Conservation (phyloP, 2,797 vertebrate species). For the Phataginus tricuspis region DNA sequence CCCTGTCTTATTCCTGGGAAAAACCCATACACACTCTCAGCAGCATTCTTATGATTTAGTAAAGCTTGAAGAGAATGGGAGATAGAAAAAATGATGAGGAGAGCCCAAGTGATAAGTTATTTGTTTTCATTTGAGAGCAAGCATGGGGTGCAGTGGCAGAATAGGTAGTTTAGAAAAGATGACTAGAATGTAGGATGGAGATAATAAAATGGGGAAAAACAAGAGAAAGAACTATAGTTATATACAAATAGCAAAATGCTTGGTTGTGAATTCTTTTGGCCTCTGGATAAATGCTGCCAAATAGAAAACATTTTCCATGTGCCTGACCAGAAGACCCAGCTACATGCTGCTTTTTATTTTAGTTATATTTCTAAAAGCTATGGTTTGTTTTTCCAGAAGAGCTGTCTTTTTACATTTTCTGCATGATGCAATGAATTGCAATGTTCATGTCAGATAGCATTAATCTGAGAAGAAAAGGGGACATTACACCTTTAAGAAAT, state of each 20-base stretch:
- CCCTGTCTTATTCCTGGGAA: neutral
- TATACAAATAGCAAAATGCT: neutral
- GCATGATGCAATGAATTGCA: slow-evolving; percentile 78
- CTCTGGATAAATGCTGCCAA: slow-evolving; percentile 36
- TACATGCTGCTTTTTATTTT: slow-evolving; percentile 51
- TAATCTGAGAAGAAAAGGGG: slow-evolving; percentile 67
- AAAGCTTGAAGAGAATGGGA: neutral
- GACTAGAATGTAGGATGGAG: neutral
- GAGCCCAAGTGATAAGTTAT: neutral
- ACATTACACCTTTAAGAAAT: slow-evolving; percentile 73
- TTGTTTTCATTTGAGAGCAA: neutral
- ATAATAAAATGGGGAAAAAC: neutral
- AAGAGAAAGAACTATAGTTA: neutral
- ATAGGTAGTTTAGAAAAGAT: neutral
- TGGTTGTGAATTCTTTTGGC: neutral
- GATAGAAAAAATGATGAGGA: neutral
- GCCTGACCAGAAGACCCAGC: slow-evolving; percentile 4
- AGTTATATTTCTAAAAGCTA: slow-evolving; percentile 61
- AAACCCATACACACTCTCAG: neutral
- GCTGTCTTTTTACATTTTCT: slow-evolving; percentile 79
- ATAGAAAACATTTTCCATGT: slow-evolving; percentile 42
- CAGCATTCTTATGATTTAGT: neutral
- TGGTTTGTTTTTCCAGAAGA: slow-evolving; percentile 76
- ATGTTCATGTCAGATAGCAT: slow-evolving; percentile 74
- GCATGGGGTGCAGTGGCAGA: neutral